Percentiles rank a stretch among this genome's conserved stretches.
These are phyloP conservation scores for Erythrocercus mccallii DNA, from an alignment of 2,113 vertebrate genomes.

Conservation along the genomic window DNA sequence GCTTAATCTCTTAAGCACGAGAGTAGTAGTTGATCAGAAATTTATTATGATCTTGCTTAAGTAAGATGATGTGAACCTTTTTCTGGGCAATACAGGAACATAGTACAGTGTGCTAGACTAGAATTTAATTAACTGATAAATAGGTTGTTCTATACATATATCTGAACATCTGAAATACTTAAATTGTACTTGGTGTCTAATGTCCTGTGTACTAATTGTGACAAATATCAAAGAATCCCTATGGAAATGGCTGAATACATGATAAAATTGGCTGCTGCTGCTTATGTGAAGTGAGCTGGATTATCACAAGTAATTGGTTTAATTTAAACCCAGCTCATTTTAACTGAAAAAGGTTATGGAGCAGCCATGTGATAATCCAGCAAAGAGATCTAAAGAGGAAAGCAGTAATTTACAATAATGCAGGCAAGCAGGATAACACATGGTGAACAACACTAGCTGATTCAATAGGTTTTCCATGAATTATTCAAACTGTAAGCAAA, in stretches of 20 bases:
- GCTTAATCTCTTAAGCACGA: background rate
- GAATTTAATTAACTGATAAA: background rate
- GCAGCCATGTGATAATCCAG: background rate
- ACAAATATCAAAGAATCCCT: background rate
- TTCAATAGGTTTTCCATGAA: background rate
- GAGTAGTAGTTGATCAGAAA: background rate
- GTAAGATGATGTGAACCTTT: background rate
- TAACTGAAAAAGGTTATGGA: background rate
- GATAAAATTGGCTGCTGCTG: background rate
- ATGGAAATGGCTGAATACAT: background rate
- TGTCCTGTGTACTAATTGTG: background rate
- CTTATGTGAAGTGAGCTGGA: background rate
- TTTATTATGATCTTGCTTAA: background rate
- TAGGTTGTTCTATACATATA: background rate
- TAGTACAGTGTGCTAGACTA: background rate
- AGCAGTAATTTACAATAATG: background rate
- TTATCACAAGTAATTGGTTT: conserved; percentile 3
- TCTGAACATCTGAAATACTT: background rate
- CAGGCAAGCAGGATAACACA: background rate
- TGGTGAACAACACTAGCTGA: background rate
- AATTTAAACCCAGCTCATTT: conserved; percentile 26
- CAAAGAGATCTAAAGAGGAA: background rate
- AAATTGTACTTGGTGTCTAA: background rate
- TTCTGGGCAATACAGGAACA: background rate
- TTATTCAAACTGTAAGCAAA: background rate